These are phyloP conservation scores for Carassius auratus DNA, from an alignment of 2,113 vertebrate genomes.

Conservation along the genomic window DNA sequence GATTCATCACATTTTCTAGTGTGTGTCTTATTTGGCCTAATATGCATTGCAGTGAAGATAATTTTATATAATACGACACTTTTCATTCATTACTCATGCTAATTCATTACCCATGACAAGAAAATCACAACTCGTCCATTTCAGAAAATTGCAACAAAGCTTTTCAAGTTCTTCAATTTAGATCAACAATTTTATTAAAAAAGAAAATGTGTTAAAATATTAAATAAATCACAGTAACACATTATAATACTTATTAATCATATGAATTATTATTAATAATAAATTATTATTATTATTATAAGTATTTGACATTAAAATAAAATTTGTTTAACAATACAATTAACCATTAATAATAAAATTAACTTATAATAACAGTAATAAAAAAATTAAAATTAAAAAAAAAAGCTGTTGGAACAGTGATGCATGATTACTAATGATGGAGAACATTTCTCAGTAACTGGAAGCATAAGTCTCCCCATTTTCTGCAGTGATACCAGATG, in stretches of 20 bases:
- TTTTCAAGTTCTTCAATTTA: constrained; percentile 30
- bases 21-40: constrained; percentile 51
- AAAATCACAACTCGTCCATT: constrained; percentile 37
- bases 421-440: background rate
- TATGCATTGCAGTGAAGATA: constrained; percentile 57
- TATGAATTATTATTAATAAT: too few species aligned
- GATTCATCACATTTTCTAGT: constrained; percentile 14
- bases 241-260: too few species aligned
- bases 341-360: background rate
- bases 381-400: too few species aligned
- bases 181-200: constrained; percentile 19
- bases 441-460: constrained; percentile 2
- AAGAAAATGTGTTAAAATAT: background rate
- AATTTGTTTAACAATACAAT: background rate
- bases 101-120: constrained; percentile 41
- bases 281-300: too few species aligned
- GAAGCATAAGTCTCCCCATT: constrained; percentile 7
- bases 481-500: constrained; percentile 1
- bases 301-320: too few species aligned
- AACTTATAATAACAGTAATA: background rate
- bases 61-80: constrained; percentile 56
- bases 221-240: background rate
- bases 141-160: constrained; percentile 32
- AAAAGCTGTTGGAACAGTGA: background rate
- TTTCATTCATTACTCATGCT: constrained; percentile 55